Percentiles rank a stretch among this genome's conserved stretches.
These are phyloP conservation scores for Dunckerocampus dactyliophorus DNA, from an alignment of 2,113 vertebrate genomes.

Conservation along the genomic window DNA sequence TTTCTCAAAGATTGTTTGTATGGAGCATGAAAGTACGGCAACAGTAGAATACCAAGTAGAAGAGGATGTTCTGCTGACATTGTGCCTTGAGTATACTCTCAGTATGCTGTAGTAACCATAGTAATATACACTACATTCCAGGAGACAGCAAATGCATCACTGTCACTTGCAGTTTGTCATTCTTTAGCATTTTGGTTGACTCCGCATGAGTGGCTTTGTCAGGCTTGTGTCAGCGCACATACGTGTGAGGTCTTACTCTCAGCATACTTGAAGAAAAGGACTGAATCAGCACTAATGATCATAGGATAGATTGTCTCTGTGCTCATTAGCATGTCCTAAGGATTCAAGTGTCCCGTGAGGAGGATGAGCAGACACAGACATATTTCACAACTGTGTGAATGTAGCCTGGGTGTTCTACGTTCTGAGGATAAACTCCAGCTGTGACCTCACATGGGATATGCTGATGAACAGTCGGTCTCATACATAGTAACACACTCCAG, in stretches of 20 bases:
- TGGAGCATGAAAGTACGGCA: constrained; percentile 20
- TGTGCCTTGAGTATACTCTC: constrained; percentile 6
- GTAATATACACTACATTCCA: constrained; percentile 31
- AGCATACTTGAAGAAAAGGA: constrained; percentile 14
- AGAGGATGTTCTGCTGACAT: constrained; percentile 42
- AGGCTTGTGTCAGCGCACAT: neutral
- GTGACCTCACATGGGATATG: constrained; percentile 26
- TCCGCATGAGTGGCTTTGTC: neutral
- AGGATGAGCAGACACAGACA: constrained; percentile 17
- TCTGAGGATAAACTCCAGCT: constrained; percentile 38
- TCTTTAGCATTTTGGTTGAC: neutral
- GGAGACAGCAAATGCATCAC: neutral
- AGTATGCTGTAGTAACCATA: constrained; percentile 24
- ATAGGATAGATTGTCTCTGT: constrained; percentile 21
- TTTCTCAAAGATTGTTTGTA: constrained; percentile 30
- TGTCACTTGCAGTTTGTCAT: neutral
- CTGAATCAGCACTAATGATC: constrained; percentile 45
- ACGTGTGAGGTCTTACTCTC: neutral
- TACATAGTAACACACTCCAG: neutral
- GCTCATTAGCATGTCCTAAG: constrained; percentile 49
- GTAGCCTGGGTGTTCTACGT: constrained; percentile 11
- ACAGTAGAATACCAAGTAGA: constrained; percentile 37
- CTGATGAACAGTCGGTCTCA: constrained; percentile 49
- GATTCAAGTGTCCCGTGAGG: constrained; percentile 42
- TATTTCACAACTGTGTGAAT: constrained; percentile 28